A percentile compares a stretch with the other conserved stretches of the same genome.
These are phyloP conservation scores for Cheilosia variabilis DNA, from an alignment of 2,888 invertebrate genomes.

Conservation along the genomic window DNA sequence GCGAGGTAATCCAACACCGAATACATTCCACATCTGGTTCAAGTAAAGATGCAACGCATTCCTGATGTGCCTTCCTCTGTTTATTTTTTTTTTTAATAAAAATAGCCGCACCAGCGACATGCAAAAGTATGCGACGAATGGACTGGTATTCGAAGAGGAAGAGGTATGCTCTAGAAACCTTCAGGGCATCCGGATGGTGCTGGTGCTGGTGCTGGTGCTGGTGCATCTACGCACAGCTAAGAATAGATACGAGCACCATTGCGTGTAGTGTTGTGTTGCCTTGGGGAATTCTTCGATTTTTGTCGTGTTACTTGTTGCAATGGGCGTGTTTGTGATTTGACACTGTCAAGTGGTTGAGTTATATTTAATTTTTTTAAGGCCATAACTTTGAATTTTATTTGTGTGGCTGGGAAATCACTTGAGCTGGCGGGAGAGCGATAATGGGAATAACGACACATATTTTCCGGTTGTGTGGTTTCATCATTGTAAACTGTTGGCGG, in stretches of 20 bases:
- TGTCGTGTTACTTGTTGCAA: neutral
- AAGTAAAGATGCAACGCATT: conserved; percentile 37
- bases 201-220: too few relatives aligned
- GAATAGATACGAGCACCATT: conserved; percentile 33
- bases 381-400: conserved; percentile 21
- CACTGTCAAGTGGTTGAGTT: conserved; percentile 65
- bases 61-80: conserved; percentile 6
- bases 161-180: conserved; percentile 45
- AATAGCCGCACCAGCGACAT: conserved; percentile 20
- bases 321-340: conserved; percentile 61
- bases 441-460: conserved; percentile 54
- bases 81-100: conserved; percentile 13
- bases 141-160: conserved; percentile 3
- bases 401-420: conserved; percentile 35
- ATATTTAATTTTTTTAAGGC: neutral
- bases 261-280: neutral
- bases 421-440: conserved; percentile 28
- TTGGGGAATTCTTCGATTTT: neutral
- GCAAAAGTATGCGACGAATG: conserved; percentile 13
- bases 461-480: conserved; percentile 1
- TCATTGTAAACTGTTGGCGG: conserved; percentile 19
- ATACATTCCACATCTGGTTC: conserved; percentile 53
- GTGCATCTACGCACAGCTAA: conserved; percentile 11
- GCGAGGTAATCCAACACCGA: conserved; percentile 55
- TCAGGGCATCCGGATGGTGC: conserved; percentile 37